phyloP scores from a whole-genome alignment of 2,113 vertebrate species.

The Chaenocephalus aceratus region DNA sequence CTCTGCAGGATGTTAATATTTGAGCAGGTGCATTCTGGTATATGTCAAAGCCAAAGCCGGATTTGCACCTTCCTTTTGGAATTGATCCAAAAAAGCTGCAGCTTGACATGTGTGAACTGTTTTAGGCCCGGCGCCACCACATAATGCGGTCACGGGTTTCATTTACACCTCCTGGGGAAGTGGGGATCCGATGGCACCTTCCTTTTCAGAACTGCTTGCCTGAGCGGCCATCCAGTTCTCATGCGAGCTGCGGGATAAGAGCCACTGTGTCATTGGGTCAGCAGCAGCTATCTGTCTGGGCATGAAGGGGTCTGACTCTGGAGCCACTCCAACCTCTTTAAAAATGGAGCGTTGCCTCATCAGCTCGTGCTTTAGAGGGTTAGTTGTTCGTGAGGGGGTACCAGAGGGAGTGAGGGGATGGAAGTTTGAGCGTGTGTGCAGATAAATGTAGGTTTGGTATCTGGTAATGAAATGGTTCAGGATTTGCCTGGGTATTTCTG shows the following conservation, averaged over 20 bases:
- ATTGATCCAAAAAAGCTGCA: conserved; percentile 29
- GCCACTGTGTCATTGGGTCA: conserved; percentile 74
- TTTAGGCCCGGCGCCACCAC: conserved; percentile 25
- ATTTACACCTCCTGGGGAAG: conserved; percentile 65
- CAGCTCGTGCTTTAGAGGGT: background rate
- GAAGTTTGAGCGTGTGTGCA: conserved; percentile 47
- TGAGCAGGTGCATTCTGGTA: conserved; percentile 57
- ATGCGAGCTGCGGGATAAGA: conserved; percentile 45
- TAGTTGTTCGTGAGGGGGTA: conserved; percentile 20
- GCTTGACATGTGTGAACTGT: conserved; percentile 40
- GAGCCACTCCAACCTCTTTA: conserved; percentile 65
- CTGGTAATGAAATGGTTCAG: conserved; percentile 58
- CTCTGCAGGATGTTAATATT: conserved; percentile 41
- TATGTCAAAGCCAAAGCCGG: conserved; percentile 39
- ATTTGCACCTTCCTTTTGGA: conserved; percentile 63
- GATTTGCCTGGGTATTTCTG: conserved; percentile 70
- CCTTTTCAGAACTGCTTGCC: conserved; percentile 44
- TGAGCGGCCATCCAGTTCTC: conserved; percentile 36
- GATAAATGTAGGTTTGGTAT: conserved; percentile 64
- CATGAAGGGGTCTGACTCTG: conserved; percentile 58
- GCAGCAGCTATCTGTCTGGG: conserved; percentile 60
- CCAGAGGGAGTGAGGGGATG: conserved; percentile 49
- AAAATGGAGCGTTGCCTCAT: conserved; percentile 62
- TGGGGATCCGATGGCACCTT: conserved; percentile 40
- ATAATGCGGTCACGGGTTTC: conserved; percentile 60